Evolutionary conservation across 2,113 vertebrate species (phyloP).

Genomic region (Atlantisia rogersi): DNA sequence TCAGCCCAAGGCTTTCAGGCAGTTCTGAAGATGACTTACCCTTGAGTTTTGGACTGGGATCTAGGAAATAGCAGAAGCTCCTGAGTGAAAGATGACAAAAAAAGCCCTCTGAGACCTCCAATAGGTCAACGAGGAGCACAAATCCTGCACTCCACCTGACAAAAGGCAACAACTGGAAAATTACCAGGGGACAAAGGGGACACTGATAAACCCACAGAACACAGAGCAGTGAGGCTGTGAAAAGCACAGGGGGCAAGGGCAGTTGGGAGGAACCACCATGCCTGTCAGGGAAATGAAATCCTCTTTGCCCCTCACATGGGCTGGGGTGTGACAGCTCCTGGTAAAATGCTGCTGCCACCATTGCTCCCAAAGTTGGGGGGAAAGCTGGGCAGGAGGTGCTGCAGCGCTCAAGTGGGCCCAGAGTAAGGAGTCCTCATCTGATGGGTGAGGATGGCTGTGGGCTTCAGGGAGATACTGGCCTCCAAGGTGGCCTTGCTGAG

Average conservation of each 20-base stretch:
- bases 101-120: neutral
- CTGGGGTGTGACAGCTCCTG: neutral
- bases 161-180: neutral
- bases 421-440: neutral
- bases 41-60: neutral
- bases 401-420: accelerated
- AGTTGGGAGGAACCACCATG: accelerated
- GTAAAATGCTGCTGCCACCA: neutral
- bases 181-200: neutral
- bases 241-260: neutral
- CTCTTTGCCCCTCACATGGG: neutral
- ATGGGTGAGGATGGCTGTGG: neutral
- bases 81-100: neutral
- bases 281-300: neutral
- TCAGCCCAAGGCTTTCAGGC: neutral
- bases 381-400: neutral
- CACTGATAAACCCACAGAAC: neutral
- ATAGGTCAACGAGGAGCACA: neutral
- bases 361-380: neutral
- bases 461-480: neutral
- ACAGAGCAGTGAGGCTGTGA: accelerated
- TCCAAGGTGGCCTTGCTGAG: accelerated
- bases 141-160: neutral
- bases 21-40: accelerated
- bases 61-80: neutral